Conservation (phyloP, 2,113 vertebrate genomes). For the Tragelaphus scriptus region DNA sequence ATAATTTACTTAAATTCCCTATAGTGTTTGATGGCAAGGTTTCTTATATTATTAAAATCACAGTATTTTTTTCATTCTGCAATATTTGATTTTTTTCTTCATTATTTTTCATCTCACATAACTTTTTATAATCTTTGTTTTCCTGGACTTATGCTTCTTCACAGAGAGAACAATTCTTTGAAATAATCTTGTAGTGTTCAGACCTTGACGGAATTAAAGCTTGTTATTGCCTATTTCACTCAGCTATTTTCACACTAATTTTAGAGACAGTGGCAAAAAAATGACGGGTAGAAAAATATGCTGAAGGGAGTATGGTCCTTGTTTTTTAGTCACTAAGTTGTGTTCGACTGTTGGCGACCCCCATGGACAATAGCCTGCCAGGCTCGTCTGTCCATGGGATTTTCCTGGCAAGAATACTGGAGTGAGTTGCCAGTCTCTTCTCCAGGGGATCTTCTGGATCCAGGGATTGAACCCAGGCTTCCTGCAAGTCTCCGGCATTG, state of each 20-base stretch:
- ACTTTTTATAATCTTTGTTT: neutral
- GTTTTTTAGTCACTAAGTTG: fast-evolving
- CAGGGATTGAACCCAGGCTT: neutral
- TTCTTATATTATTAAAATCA: neutral
- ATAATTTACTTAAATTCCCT: neutral
- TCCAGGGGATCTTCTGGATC: neutral
- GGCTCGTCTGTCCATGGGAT: neutral
- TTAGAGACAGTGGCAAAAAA: neutral
- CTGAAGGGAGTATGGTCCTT: neutral
- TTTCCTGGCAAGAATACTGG: neutral
- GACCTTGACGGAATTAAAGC: neutral
- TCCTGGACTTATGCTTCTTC: neutral
- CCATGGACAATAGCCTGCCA: neutral
- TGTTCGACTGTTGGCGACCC: neutral
- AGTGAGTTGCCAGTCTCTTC: neutral
- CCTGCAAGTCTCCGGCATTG: neutral
- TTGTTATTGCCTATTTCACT: neutral
- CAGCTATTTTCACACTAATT: neutral
- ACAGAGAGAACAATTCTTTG: neutral
- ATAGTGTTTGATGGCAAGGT: neutral
- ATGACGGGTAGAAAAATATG: neutral
- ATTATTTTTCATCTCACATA: neutral
- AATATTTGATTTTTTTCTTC: neutral
- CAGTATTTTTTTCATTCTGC: neutral
- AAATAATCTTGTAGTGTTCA: neutral